Evolutionary conservation across 2,888 invertebrate genomes (phyloP).

Genomic region (Orthosia incerta): DNA sequence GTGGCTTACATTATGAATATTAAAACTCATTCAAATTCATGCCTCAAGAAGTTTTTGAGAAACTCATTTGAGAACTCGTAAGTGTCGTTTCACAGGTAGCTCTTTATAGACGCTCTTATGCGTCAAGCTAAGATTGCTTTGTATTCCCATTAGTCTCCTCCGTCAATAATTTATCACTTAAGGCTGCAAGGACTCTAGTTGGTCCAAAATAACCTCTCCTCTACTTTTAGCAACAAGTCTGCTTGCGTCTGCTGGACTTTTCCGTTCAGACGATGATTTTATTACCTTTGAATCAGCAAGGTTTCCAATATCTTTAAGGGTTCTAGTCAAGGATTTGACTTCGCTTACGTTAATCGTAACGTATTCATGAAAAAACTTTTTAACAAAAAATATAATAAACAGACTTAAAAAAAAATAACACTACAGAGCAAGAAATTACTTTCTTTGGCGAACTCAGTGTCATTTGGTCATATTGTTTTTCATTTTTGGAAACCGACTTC

Average conservation of each 20-base stretch:
- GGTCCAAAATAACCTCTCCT: neutral
- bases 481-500: no score
- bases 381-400: no score
- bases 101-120: neutral
- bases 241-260: neutral
- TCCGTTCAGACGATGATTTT: neutral
- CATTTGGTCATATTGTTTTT: no score
- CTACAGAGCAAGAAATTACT: no score
- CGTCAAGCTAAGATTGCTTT: neutral
- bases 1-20: no score
- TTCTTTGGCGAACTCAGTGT: no score
- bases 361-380: no score
- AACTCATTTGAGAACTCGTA: neutral
- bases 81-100: neutral
- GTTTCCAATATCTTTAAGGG: no score
- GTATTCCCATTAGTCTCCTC: neutral
- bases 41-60: neutral
- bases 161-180: constrained; percentile 12
- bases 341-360: neutral
- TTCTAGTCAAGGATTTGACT: neutral
- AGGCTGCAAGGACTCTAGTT: neutral
- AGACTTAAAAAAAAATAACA: no score
- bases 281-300: no score
- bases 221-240: neutral
- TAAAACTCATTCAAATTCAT: neutral